These are phyloP conservation scores for Caenorhabditis plicata DNA, from an alignment of 2,888 invertebrate species.

Conservation along the genomic window DNA sequence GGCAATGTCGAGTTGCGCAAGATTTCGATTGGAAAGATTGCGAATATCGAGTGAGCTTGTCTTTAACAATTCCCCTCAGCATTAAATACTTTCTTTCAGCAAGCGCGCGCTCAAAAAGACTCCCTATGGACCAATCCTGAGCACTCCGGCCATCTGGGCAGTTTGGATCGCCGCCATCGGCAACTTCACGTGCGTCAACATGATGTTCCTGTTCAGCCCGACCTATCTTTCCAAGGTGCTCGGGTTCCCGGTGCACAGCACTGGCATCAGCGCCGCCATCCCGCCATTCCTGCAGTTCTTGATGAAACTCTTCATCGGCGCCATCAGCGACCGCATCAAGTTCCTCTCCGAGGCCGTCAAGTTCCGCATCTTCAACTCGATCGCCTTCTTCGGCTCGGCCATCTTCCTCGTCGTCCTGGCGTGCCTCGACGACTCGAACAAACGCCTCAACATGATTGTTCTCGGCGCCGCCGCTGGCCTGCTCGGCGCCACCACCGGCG, in stretches of 20 bases:
- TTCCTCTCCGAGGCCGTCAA: conserved; percentile 60
- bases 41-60: conserved; percentile 38
- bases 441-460: conserved; percentile 38
- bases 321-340: conserved; percentile 48
- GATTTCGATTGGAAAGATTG: conserved; percentile 61
- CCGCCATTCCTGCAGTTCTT: conserved; percentile 61
- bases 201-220: conserved; percentile 64
- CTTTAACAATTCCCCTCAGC: not conserved
- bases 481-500: conserved; percentile 59
- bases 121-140: conserved; percentile 54
- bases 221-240: conserved; percentile 57
- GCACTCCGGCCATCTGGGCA: conserved; percentile 62
- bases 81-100: conserved; percentile 22
- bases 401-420: conserved; percentile 50
- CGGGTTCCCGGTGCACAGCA: conserved; percentile 57
- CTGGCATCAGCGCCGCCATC: conserved; percentile 61
- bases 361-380: conserved; percentile 61
- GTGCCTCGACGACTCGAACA: conserved; percentile 49
- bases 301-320: conserved; percentile 49
- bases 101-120: conserved; percentile 55
- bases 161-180: conserved; percentile 63
- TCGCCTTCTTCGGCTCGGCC: conserved; percentile 59
- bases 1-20: conserved; percentile 60
- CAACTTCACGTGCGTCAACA: conserved; percentile 62
- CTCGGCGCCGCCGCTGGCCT: conserved; percentile 46